Percentiles rank a stretch among this genome's conserved stretches.
These are phyloP conservation scores for Rana temporaria DNA, from an alignment of 2,113 vertebrate species.

Conservation along the genomic window DNA sequence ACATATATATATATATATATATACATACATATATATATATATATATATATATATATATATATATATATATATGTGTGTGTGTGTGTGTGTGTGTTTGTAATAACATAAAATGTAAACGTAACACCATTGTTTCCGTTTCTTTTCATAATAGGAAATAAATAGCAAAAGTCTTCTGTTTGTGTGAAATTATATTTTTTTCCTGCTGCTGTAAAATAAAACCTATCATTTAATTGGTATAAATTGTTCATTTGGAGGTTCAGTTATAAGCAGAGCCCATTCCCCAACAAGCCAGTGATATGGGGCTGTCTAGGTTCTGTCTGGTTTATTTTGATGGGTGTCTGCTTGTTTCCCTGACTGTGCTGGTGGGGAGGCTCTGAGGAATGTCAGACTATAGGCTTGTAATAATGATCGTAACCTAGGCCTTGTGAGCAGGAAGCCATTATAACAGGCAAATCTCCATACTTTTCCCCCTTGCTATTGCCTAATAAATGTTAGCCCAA, in stretches of 20 bases:
- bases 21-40: too few species aligned
- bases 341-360: constrained; percentile 72
- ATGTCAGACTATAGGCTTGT: constrained; percentile 79
- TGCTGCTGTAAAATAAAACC: not conserved
- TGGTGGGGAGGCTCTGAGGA: constrained; percentile 69
- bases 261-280: too few species aligned
- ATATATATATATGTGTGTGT: too few species aligned
- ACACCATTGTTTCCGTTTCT: too few species aligned
- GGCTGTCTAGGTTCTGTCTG: constrained; percentile 61
- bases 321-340: constrained; percentile 70
- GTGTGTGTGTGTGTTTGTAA: too few species aligned
- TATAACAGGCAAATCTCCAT: not conserved
- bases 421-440: constrained; percentile 78
- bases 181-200: not conserved
- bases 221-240: too few species aligned
- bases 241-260: too few species aligned
- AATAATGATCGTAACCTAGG: constrained; percentile 97
- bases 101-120: too few species aligned
- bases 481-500: not conserved
- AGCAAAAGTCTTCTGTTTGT: not conserved
- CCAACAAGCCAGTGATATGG: not conserved
- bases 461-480: not conserved
- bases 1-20: too few species aligned
- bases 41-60: too few species aligned
- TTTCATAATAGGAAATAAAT: not conserved